These are phyloP conservation scores for Drosophila willistoni DNA, from an alignment of 1,140 invertebrate species.

Conservation along the genomic window DNA sequence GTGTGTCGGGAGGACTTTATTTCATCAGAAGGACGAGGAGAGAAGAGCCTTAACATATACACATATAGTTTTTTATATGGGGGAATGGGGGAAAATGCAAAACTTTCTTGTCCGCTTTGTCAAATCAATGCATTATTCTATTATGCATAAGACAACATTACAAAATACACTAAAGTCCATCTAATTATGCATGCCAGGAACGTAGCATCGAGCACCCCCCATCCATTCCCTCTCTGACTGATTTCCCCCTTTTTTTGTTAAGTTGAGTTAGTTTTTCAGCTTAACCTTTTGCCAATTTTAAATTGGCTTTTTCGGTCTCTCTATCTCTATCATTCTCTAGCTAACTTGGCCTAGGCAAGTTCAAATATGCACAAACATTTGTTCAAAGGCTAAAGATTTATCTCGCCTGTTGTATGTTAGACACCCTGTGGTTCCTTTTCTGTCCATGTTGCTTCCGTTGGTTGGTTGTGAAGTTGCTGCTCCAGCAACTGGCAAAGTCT, in stretches of 20 bases:
- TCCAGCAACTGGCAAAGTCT: conserved; percentile 27
- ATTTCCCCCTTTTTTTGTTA: too few relatives aligned
- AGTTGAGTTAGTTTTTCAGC: conserved; percentile 72
- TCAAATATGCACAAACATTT: conserved; percentile 81
- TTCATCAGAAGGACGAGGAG: not conserved
- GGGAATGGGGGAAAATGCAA: not conserved
- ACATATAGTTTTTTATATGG: too few relatives aligned
- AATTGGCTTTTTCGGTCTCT: conserved; percentile 53
- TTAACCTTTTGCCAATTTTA: conserved; percentile 80
- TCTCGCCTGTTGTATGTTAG: conserved; percentile 66
- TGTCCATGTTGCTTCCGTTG: conserved; percentile 63
- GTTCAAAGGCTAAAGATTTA: conserved; percentile 80
- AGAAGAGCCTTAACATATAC: too few relatives aligned
- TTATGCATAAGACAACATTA: conserved; percentile 52
- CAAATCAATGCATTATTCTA: conserved; percentile 62
- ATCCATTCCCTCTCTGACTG: too few relatives aligned
- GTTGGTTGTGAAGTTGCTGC: conserved; percentile 11
- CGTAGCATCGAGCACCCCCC: conserved; percentile 41
- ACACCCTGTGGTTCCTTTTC: conserved; percentile 72
- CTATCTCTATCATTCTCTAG: conserved; percentile 11
- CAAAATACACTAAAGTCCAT: conserved; percentile 39
- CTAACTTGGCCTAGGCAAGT: conserved; percentile 51
- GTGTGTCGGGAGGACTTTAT: conserved; percentile 16
- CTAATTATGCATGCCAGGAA: conserved; percentile 72
- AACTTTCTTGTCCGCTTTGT: conserved; percentile 5